Evolutionary conservation across 1,140 invertebrate species (phyloP).

Genomic region (Potamilus streckersoni): DNA sequence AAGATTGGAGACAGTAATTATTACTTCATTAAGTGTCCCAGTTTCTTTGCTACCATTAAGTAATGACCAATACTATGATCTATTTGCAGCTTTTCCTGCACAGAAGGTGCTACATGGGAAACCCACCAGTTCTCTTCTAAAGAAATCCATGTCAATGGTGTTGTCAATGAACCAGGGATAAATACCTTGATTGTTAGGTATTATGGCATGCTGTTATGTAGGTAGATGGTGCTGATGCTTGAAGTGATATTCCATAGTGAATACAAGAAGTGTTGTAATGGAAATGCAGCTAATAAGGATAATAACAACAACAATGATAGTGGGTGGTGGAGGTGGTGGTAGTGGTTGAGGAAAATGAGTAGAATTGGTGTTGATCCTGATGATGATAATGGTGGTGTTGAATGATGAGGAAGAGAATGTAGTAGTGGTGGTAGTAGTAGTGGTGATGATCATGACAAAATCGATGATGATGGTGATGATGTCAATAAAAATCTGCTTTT

Average conservation of each 20-base stretch:
- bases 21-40: too few relatives aligned
- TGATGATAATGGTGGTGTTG: too few relatives aligned
- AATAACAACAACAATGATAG: background rate
- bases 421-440: too few relatives aligned
- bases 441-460: too few relatives aligned
- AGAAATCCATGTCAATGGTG: constrained; percentile 78
- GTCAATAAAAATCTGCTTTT: too few relatives aligned
- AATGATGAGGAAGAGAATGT: too few relatives aligned
- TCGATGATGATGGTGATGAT: too few relatives aligned
- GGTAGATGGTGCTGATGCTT: background rate
- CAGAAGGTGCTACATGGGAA: constrained; percentile 85
- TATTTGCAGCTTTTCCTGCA: constrained; percentile 76
- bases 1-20: too few relatives aligned
- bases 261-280: background rate
- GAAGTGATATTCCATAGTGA: background rate
- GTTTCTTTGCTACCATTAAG: too few relatives aligned
- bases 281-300: background rate
- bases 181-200: constrained; percentile 38
- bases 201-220: background rate
- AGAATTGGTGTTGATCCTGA: background rate
- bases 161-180: constrained; percentile 86
- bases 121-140: constrained; percentile 77
- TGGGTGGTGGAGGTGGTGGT: background rate
- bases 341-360: background rate
- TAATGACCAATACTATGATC: background rate